phyloP scores from a whole-genome alignment of 2,113 vertebrate genomes.

The Aegotheles bennettii region DNA sequence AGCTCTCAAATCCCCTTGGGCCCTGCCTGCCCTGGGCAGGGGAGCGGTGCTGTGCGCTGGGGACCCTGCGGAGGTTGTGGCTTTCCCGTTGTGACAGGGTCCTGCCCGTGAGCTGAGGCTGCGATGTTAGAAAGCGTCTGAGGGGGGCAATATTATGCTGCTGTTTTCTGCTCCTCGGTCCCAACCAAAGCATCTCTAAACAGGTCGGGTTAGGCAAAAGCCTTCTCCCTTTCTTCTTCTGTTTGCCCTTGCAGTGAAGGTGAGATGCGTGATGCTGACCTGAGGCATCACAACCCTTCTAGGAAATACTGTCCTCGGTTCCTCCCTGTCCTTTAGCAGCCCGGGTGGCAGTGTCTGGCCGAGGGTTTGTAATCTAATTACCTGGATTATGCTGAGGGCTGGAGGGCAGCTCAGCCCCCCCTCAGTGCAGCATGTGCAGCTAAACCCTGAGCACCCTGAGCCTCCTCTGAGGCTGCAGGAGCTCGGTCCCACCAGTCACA shows the following conservation, averaged over 20 bases:
- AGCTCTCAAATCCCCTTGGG: background rate
- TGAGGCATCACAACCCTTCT: background rate
- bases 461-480: background rate
- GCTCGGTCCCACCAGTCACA: background rate
- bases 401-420: background rate
- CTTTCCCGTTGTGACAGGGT: background rate
- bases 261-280: rapidly evolving
- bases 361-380: slow-evolving; percentile 17
- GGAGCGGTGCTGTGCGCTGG: background rate
- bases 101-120: background rate
- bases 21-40: background rate
- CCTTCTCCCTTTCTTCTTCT: background rate
- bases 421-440: background rate
- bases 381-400: background rate
- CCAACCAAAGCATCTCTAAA: rapidly evolving
- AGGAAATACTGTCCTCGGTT: background rate
- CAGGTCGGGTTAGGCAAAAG: background rate
- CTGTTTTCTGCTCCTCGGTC: background rate
- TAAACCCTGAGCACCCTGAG: background rate
- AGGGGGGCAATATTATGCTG: slow-evolving; percentile 18
- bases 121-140: background rate
- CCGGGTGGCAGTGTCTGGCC: background rate
- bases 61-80: rapidly evolving
- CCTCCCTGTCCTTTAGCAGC: background rate
- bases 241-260: background rate